Conservation (phyloP, 2,113 vertebrate genomes). For the Meriones unguiculatus region DNA sequence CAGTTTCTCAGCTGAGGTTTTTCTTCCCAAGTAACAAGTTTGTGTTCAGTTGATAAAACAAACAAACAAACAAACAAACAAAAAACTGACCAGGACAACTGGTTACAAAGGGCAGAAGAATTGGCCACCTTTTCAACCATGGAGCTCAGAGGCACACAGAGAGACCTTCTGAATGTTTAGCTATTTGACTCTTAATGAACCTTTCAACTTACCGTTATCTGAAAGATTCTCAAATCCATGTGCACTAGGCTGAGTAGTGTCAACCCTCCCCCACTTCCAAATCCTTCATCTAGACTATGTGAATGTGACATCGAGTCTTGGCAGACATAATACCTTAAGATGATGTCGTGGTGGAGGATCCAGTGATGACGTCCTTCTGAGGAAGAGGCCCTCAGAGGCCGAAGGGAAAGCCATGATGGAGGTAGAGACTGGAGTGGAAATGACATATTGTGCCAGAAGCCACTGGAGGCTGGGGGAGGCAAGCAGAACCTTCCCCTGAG, state of each 20-base stretch:
- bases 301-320: not conserved
- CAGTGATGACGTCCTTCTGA: not conserved
- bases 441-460: not conserved
- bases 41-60: not conserved
- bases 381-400: not conserved
- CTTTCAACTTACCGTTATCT: not conserved
- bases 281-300: not conserved
- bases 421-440: not conserved
- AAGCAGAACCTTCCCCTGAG: not conserved
- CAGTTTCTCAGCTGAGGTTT: not conserved
- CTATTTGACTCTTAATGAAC: not conserved
- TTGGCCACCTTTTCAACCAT: not conserved
- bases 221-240: not conserved
- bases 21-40: not conserved
- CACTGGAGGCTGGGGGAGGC: not conserved
- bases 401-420: not conserved
- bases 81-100: not conserved
- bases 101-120: not conserved
- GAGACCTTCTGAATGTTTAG: not conserved
- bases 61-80: no score
- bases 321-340: not conserved
- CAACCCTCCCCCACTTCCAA: not conserved
- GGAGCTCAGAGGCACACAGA: not conserved
- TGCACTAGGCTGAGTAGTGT: not conserved
- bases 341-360: not conserved